These are phyloP conservation scores for Ceyx margarethae DNA, from an alignment of 2,113 vertebrate species.

Conservation along the genomic window DNA sequence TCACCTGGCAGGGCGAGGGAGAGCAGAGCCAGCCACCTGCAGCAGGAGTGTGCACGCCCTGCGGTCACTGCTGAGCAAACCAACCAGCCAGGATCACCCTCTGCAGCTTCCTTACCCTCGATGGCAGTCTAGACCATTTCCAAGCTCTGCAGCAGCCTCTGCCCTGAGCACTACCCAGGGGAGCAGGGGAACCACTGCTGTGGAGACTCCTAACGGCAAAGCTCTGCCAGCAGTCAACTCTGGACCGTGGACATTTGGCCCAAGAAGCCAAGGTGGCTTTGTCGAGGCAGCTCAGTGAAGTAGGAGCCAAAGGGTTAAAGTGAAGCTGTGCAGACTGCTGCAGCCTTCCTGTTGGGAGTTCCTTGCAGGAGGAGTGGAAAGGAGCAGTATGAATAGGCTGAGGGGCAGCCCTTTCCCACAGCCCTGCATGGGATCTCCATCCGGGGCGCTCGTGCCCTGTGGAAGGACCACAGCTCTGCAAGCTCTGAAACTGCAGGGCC, in stretches of 20 bases:
- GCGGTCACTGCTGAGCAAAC: background rate
- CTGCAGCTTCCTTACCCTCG: background rate
- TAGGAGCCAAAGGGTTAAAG: slow-evolving; percentile 77
- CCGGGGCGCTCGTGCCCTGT: no score
- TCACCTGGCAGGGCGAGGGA: background rate
- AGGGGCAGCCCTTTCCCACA: slow-evolving; percentile 78
- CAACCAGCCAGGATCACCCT: background rate
- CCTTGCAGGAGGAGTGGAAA: slow-evolving; percentile 75
- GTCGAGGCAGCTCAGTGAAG: slow-evolving; percentile 6
- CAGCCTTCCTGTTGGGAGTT: slow-evolving; percentile 82
- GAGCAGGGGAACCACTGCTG: background rate
- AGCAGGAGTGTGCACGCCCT: background rate
- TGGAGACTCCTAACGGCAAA: slow-evolving; percentile 38
- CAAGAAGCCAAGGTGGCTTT: background rate
- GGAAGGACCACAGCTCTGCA: background rate
- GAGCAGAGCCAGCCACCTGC: background rate
- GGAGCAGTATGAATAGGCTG: slow-evolving; percentile 77
- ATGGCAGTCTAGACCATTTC: background rate
- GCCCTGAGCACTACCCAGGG: background rate
- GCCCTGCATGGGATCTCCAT: slow-evolving; percentile 77
- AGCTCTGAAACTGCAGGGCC: slow-evolving; percentile 63
- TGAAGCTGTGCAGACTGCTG: slow-evolving; percentile 49
- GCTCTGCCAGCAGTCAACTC: slow-evolving; percentile 40
- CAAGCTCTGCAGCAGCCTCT: background rate
- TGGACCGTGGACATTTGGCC: slow-evolving; percentile 38